These are phyloP conservation scores for Marmota flaviventris DNA, from an alignment of 2,113 vertebrate genomes.

Conservation along the genomic window DNA sequence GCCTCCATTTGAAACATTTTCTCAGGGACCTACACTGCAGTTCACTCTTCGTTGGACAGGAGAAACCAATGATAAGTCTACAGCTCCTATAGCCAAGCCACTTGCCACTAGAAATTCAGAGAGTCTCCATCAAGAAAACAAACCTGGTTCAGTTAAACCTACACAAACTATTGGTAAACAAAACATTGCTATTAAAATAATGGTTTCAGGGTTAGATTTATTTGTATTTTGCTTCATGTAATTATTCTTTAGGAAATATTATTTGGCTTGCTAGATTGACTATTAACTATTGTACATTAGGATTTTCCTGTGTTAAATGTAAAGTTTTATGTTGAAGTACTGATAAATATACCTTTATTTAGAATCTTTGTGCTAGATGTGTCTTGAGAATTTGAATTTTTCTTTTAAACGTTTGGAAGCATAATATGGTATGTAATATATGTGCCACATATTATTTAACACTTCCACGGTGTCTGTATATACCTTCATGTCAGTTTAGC, in stretches of 20 bases:
- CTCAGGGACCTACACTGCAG: constrained; percentile 99
- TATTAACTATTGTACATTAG: background rate
- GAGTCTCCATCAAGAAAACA: constrained; percentile 94
- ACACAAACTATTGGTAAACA: constrained; percentile 94
- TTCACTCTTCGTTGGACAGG: constrained; percentile 98
- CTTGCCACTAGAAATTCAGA: constrained; percentile 98
- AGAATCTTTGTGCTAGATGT: background rate
- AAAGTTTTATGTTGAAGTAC: constrained; percentile 41
- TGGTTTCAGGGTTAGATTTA: constrained; percentile 24
- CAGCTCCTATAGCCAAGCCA: constrained; percentile 96
- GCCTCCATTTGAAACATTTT: constrained; percentile 99
- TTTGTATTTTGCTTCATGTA: background rate
- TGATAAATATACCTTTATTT: background rate
- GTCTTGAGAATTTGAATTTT: background rate
- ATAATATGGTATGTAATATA: background rate
- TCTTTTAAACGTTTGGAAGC: background rate
- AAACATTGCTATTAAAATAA: constrained; percentile 45
- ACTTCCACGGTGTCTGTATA: background rate
- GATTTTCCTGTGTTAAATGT: background rate
- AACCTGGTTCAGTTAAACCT: constrained; percentile 94
- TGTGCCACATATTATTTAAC: background rate
- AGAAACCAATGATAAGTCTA: constrained; percentile 95
- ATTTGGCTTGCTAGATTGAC: constrained; percentile 21
- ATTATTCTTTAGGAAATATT: constrained; percentile 8
- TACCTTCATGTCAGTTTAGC: background rate